These are phyloP conservation scores for Andricus grossulariae DNA, from an alignment of 1,140 invertebrate genomes.

Conservation along the genomic window DNA sequence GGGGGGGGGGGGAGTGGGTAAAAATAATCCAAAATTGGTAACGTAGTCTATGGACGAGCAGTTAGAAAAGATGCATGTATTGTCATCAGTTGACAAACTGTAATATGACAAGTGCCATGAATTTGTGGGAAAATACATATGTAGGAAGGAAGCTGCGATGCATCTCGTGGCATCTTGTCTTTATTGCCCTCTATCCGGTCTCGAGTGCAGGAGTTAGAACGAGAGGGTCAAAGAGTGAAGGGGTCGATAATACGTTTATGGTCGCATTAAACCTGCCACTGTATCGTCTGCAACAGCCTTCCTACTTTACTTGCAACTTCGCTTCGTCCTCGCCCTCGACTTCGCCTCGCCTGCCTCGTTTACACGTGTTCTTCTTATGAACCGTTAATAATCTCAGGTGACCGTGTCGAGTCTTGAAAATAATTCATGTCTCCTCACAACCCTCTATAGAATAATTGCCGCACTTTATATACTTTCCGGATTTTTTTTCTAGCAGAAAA, in stretches of 20 bases:
- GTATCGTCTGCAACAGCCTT: conserved; percentile 44
- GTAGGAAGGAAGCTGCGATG: conserved; percentile 27
- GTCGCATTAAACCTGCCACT: conserved; percentile 57
- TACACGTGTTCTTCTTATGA: conserved; percentile 33
- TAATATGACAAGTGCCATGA: no score
- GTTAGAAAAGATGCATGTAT: no score
- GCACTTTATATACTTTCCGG: not conserved
- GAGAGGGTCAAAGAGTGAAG: conserved; percentile 38
- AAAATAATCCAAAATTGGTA: no score
- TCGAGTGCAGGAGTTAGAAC: not conserved
- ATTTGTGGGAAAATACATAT: not conserved
- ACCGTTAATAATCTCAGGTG: conserved; percentile 36
- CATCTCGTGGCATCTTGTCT: conserved; percentile 44
- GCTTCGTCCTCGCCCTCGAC: not conserved
- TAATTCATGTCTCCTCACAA: conserved; percentile 22
- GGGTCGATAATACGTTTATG: conserved; percentile 60
- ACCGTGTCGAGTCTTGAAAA: conserved; percentile 29
- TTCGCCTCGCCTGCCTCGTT: not conserved
- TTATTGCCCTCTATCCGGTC: conserved; percentile 45
- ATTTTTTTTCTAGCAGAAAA: no score
- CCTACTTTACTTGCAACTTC: conserved; percentile 47
- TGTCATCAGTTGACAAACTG: no score
- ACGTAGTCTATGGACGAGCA: no score
- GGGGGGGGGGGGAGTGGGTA: no score
- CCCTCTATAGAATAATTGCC: conserved; percentile 4